A percentile compares a stretch with the other conserved stretches of the same genome.
Evolutionary conservation across 2,888 invertebrate genomes (phyloP).

Genomic region (Doris montereyensis): DNA sequence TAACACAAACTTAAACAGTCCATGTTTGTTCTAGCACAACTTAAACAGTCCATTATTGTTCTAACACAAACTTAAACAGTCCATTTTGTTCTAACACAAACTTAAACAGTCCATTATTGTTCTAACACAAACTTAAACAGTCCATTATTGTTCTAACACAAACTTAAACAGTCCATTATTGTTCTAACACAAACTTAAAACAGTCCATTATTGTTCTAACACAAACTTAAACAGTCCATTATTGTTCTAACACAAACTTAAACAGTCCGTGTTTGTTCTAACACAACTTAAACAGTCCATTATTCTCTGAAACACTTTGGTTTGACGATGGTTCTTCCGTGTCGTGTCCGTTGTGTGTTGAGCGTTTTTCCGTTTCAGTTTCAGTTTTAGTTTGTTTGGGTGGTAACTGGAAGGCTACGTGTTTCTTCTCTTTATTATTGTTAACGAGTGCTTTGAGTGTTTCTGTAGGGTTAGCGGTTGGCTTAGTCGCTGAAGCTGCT

Average conservation of each 20-base stretch:
- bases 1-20: too few relatives aligned
- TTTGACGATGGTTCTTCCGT: neutral
- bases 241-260: neutral
- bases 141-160: neutral
- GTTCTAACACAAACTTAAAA: neutral
- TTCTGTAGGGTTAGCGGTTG: neutral
- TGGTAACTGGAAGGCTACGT: neutral
- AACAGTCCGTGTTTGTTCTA: neutral
- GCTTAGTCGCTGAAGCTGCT: neutral
- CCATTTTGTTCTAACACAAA: neutral
- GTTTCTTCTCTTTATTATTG: neutral
- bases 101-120: neutral
- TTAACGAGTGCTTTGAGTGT: neutral
- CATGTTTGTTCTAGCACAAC: too few relatives aligned
- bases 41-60: too few relatives aligned
- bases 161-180: neutral
- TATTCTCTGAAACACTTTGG: neutral
- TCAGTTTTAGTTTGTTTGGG: neutral
- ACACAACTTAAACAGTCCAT: neutral
- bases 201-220: neutral
- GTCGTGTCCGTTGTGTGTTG: neutral
- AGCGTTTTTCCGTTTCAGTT: neutral
- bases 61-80: neutral
- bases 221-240: neutral
- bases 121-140: neutral